phyloP scores from a whole-genome alignment of 2,888 invertebrate genomes.

The Drosophila ustulata region DNA sequence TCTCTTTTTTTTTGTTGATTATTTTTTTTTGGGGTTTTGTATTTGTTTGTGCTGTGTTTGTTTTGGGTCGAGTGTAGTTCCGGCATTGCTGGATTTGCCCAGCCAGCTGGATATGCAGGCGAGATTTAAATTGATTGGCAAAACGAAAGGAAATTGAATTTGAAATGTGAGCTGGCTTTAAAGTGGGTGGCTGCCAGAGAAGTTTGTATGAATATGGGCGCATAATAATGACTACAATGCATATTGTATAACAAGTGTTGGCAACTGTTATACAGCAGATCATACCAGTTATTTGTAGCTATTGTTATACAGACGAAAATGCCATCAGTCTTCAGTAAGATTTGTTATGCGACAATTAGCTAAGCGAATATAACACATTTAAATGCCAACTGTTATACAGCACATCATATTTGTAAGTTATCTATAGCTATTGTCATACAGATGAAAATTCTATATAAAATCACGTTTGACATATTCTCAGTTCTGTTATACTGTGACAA shows the following conservation, averaged over 20 bases:
- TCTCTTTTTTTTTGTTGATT: slow-evolving; percentile 4
- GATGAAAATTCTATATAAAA: too few relatives aligned
- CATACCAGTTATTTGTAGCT: too few relatives aligned
- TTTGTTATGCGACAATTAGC: too few relatives aligned
- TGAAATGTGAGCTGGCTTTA: slow-evolving; percentile 29
- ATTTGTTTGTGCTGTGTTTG: slow-evolving; percentile 39
- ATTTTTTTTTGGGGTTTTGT: slow-evolving; percentile 16
- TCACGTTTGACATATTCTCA: too few relatives aligned
- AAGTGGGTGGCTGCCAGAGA: neutral
- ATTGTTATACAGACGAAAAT: too few relatives aligned
- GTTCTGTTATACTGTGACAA: too few relatives aligned
- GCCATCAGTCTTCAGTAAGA: too few relatives aligned
- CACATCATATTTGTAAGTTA: too few relatives aligned
- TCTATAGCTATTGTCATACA: too few relatives aligned
- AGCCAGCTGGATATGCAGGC: slow-evolving; percentile 53
- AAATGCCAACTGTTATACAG: too few relatives aligned
- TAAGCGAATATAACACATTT: too few relatives aligned
- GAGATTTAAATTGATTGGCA: slow-evolving; percentile 73
- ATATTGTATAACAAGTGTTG: slow-evolving; percentile 1
- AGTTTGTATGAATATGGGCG: neutral
- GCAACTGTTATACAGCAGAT: too few relatives aligned
- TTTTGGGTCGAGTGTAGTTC: slow-evolving; percentile 65
- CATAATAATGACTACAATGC: neutral
- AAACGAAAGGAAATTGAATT: slow-evolving; percentile 77
- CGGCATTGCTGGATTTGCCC: slow-evolving; percentile 68